These are phyloP conservation scores for Pelagia noctiluca DNA, from an alignment of 30 jellyfish, hydroid and myxozoan species.

Conservation along the genomic window DNA sequence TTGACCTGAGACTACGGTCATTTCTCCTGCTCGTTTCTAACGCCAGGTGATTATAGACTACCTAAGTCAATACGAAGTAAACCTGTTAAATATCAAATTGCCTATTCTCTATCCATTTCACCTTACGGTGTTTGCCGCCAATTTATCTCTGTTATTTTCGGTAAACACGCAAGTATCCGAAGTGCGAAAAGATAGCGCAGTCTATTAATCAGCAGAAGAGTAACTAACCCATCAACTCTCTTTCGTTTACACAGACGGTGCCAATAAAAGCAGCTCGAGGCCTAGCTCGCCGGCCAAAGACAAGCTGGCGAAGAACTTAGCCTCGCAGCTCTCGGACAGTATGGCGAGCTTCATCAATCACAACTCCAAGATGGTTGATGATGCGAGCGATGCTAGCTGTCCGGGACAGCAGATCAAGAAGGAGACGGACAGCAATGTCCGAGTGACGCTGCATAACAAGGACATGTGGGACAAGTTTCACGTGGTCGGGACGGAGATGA, in stretches of 20 bases:
- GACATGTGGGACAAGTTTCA: conserved; percentile 98
- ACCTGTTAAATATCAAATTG: no score
- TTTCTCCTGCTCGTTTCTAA: no score
- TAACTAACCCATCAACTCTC: conserved; percentile 13
- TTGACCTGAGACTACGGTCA: no score
- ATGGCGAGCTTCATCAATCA: conserved; percentile 68
- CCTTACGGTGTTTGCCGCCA: conserved; percentile 1
- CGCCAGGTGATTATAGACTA: no score
- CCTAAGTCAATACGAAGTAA: no score
- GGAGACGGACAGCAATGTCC: conserved; percentile 70
- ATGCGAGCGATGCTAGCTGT: conserved; percentile 13
- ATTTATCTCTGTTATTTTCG: background rate
- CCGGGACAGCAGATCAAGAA: conserved; percentile 64
- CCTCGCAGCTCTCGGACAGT: conserved; percentile 76
- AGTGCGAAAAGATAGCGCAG: background rate
- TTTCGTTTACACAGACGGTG: conserved; percentile 74
- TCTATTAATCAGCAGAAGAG: background rate
- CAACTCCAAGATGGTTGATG: conserved; percentile 42
- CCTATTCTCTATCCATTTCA: no score
- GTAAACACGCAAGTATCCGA: background rate
- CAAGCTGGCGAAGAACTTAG: conserved; percentile 75
- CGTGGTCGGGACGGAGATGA: conserved; percentile 96
- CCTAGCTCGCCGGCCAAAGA: conserved; percentile 71
- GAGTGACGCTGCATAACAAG: conserved; percentile 84
- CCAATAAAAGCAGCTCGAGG: conserved; percentile 57